Evolutionary conservation across 1,140 invertebrate species (phyloP), one percentile per base, ranked within the genome.

Genomic region (Anoplolepis gracilipes): DNA sequence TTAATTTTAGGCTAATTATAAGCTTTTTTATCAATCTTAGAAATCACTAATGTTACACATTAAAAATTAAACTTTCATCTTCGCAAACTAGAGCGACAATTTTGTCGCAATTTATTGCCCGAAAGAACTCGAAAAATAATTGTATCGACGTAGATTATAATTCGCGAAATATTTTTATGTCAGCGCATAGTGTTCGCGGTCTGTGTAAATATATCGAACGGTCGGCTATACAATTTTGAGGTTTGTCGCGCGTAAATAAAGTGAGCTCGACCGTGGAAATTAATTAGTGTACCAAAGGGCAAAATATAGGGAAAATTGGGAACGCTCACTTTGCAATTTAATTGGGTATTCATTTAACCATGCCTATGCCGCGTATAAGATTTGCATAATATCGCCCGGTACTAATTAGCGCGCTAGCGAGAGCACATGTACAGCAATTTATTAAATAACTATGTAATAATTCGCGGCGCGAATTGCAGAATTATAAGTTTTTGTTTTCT

Each of bases 181-280:
- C 53, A 78, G 19, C 53, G 73, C 57, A 61, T 42, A 61, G 22
- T 55, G 67, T 59, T 59, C 69, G 82, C 70, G 55, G 76, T 39
- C 36, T 86, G 64, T 88, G 86, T 86, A 88, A 88, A 90, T 90
- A 88, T 86, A 88, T 67, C 57, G 59, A 36, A 64, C 62, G 84
- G 57, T 28, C 59, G 30, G 84, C 75, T 84, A n/a, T n/a, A 89
- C 76, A 90, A 91, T 89, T 92, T 92, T 91, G 79, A 89, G 84
- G 87, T 90, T 88, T 90, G 90, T 91, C 88, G 86, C 90, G 88
- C 90, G 89, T 91, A 92, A 92, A 92, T 90, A 92, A 90, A 91
- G 86, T 87, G 85, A 85, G 89, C 65, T 88, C 69, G 85, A 89
- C 79, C 86, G 81, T 92, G 86, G 90, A 91, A 93, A 92, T 90